Evolutionary conservation across 2,888 invertebrate species (phyloP).

Genomic region (Drosophila anomelani): DNA sequence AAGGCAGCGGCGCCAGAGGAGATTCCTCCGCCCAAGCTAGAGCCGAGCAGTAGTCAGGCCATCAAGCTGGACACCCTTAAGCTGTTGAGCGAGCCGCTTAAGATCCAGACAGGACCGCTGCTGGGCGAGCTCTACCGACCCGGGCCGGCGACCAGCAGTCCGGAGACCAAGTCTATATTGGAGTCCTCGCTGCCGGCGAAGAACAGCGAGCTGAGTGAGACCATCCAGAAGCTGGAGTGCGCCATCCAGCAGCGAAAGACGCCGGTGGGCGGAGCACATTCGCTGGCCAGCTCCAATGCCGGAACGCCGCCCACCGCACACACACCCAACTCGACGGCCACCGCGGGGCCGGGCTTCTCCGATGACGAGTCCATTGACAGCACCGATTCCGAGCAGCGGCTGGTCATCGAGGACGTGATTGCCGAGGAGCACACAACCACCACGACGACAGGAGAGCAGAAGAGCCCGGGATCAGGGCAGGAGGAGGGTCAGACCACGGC

Average conservation of each 20-base stretch:
- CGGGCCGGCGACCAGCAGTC: conserved; percentile 71
- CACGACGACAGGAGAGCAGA: conserved; percentile 62
- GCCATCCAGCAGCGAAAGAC: conserved; percentile 83
- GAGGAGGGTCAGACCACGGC: conserved; percentile 14
- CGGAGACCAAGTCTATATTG: conserved; percentile 83
- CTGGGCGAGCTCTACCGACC: conserved; percentile 59
- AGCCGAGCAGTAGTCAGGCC: conserved; percentile 22
- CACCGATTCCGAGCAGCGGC: conserved; percentile 88
- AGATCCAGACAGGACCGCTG: conserved; percentile 73
- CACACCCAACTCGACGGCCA: conserved; percentile 55
- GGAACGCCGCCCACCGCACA: conserved; percentile 66
- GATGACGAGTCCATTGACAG: conserved; percentile 88
- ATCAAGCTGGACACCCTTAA: conserved; percentile 49
- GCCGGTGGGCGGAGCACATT: conserved; percentile 64
- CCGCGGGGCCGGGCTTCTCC: conserved; percentile 79
- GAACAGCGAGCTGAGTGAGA: conserved; percentile 87
- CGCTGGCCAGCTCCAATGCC: conserved; percentile 56
- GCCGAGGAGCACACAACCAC: conserved; percentile 74
- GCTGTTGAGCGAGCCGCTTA: conserved; percentile 78
- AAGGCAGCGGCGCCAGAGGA: neutral
- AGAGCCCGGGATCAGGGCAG: conserved; percentile 66
- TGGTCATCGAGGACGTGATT: conserved; percentile 86
- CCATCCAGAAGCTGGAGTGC: conserved; percentile 87
- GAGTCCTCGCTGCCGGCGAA: conserved; percentile 84
- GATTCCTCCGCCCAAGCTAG: conserved; percentile 18